A percentile compares a stretch with the other conserved stretches of the same genome.
phyloP scores from a whole-genome alignment of 2,888 invertebrate species.

The Thecocarcelia acutangulata region DNA sequence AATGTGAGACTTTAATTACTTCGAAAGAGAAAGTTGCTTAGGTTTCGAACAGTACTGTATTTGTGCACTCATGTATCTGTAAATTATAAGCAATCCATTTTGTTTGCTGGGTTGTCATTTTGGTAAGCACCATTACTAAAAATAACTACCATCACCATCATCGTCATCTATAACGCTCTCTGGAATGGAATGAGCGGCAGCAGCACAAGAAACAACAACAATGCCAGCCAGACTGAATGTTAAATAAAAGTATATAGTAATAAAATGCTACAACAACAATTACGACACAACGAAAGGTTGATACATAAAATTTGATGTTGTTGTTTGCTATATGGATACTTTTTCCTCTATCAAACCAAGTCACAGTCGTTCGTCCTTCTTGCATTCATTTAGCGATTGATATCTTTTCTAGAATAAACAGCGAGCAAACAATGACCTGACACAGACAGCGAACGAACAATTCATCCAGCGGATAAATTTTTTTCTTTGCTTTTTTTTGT shows the following conservation, averaged over 20 bases:
- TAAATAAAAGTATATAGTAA: constrained; percentile 47
- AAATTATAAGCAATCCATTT: no score
- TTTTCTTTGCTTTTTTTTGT: no score
- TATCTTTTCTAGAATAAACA: constrained; percentile 75
- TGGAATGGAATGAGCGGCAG: constrained; percentile 33
- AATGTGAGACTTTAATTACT: no score
- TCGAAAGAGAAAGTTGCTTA: no score
- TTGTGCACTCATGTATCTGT: no score
- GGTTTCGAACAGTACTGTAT: no score
- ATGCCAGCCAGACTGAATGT: constrained; percentile 58
- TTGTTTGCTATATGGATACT: constrained; percentile 78
- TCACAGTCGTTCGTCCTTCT: constrained; percentile 77
- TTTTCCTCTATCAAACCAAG: constrained; percentile 80
- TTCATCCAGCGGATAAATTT: constrained; percentile 47
- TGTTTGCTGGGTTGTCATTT: constrained; percentile 37
- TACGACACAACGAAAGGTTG: constrained; percentile 52
- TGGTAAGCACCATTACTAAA: constrained; percentile 35
- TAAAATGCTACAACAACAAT: constrained; percentile 42
- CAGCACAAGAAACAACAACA: constrained; percentile 37
- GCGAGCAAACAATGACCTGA: constrained; percentile 71
- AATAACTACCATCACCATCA: constrained; percentile 51
- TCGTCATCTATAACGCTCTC: constrained; percentile 42
- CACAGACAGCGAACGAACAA: constrained; percentile 56
- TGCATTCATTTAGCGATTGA: constrained; percentile 77
- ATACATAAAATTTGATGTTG: constrained; percentile 53